A percentile compares a stretch with the other conserved stretches of the same genome.
phyloP scores from a whole-genome alignment of 2,113 vertebrate species.

The Rhinoptilus africanus region DNA sequence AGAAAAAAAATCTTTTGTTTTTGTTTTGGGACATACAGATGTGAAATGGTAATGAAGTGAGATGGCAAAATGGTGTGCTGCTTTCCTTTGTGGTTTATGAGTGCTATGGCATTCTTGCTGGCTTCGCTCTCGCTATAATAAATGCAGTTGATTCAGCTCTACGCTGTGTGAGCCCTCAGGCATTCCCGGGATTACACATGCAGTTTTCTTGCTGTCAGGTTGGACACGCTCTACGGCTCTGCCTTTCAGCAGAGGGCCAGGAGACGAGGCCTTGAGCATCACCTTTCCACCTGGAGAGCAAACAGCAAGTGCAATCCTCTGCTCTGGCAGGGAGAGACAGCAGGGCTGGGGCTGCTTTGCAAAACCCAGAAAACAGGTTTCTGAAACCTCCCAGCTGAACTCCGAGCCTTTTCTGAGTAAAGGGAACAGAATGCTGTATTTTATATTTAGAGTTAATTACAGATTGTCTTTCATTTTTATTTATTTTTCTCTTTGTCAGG shows the following conservation, averaged over 20 bases:
- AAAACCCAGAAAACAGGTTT: not conserved
- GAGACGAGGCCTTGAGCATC: not conserved
- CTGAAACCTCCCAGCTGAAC: not conserved
- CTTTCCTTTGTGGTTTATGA: not conserved
- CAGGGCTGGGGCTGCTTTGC: not conserved
- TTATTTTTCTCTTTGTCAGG: not conserved
- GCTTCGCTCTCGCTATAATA: rapidly evolving
- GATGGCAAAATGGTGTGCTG: not conserved
- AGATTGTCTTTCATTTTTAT: not conserved
- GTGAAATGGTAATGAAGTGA: not conserved
- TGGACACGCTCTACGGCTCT: not conserved
- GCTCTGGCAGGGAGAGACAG: not conserved
- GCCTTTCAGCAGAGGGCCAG: not conserved
- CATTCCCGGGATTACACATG: not conserved
- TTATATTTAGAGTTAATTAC: not conserved
- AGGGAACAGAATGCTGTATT: not conserved
- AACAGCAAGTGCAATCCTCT: not conserved
- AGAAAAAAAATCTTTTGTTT: not conserved
- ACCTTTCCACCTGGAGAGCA: not conserved
- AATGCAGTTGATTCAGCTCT: not conserved
- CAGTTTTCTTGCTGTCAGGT: not conserved
- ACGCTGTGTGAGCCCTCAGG: not conserved
- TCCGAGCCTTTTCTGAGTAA: not conserved
- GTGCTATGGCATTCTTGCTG: not conserved
- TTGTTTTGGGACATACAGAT: not conserved